Evolutionary conservation across 2,113 vertebrate species (phyloP).

Genomic region (Serinus canaria): DNA sequence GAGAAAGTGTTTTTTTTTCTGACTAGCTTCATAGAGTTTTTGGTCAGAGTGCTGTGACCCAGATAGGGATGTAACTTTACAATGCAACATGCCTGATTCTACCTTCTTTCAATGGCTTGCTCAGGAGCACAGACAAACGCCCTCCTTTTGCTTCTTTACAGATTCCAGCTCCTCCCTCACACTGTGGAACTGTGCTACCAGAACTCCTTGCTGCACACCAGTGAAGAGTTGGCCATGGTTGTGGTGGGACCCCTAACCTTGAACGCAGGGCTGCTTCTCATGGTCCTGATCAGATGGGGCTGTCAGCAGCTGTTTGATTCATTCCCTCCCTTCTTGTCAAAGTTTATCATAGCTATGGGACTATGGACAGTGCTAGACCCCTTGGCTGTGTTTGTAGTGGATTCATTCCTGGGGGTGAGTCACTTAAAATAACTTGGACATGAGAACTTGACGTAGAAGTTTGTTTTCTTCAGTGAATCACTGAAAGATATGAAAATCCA

Average conservation of each 20-base stretch:
- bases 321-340: constrained; percentile 93
- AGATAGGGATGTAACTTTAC: not conserved
- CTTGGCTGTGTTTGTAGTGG: constrained; percentile 91
- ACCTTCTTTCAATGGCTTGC: not conserved
- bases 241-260: constrained; percentile 88
- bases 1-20: not conserved
- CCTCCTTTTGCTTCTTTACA: constrained; percentile 50
- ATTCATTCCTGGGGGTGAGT: constrained; percentile 97
- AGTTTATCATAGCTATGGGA: constrained; percentile 91
- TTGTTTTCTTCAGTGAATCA: constrained; percentile 78
- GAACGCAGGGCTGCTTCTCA: constrained; percentile 79
- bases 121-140: not conserved
- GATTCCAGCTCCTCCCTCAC: constrained; percentile 83
- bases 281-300: constrained; percentile 93
- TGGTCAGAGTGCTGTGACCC: not conserved
- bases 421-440: constrained; percentile 89
- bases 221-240: constrained; percentile 87
- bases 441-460: constrained; percentile 83
- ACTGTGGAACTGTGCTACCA: constrained; percentile 90
- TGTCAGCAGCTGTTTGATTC: constrained; percentile 92
- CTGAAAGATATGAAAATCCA: constrained; percentile 54
- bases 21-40: not conserved
- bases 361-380: constrained; percentile 96
- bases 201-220: constrained; percentile 80
- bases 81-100: not conserved